phyloP scores from a whole-genome alignment of 2,888 invertebrate genomes.

The Penaeus monodon region DNA sequence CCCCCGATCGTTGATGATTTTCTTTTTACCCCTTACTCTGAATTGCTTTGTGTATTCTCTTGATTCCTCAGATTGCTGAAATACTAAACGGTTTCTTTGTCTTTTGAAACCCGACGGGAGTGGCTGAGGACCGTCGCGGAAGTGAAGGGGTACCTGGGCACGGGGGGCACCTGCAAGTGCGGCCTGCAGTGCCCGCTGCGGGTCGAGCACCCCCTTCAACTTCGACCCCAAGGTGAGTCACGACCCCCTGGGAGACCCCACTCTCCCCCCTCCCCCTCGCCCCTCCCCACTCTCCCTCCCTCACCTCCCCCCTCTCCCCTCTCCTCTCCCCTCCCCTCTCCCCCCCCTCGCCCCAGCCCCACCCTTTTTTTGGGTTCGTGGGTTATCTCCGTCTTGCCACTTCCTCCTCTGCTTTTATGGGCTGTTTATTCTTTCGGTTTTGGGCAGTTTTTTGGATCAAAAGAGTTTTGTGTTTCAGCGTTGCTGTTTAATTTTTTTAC shows the following conservation, averaged over 20 bases:
- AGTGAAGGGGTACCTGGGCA: slow-evolving; percentile 91
- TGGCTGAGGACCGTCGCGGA: slow-evolving; percentile 86
- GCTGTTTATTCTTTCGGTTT: too few relatives aligned
- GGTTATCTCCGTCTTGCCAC: too few relatives aligned
- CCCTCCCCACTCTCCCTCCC: neutral
- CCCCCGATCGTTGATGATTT: too few relatives aligned
- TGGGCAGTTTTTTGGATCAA: too few relatives aligned
- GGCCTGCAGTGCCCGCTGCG: slow-evolving; percentile 95
- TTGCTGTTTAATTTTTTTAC: too few relatives aligned
- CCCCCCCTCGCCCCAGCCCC: neutral
- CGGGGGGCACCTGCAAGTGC: slow-evolving; percentile 96
- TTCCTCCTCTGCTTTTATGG: too few relatives aligned
- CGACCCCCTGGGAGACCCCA: neutral
- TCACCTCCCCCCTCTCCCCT: too few relatives aligned
- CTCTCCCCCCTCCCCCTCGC: neutral
- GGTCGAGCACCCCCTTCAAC: slow-evolving; percentile 90
- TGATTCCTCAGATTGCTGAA: too few relatives aligned
- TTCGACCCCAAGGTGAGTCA: slow-evolving; percentile 90
- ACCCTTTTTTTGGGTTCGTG: too few relatives aligned
- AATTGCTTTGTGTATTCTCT: too few relatives aligned
- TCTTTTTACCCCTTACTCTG: too few relatives aligned
- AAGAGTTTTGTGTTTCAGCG: too few relatives aligned
- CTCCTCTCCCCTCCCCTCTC: neutral
- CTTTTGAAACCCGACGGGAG: slow-evolving; percentile 84
- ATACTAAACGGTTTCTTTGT: neutral